phyloP scores from a whole-genome alignment of 2,113 vertebrate genomes.

The Chascanopsetta lugubris region DNA sequence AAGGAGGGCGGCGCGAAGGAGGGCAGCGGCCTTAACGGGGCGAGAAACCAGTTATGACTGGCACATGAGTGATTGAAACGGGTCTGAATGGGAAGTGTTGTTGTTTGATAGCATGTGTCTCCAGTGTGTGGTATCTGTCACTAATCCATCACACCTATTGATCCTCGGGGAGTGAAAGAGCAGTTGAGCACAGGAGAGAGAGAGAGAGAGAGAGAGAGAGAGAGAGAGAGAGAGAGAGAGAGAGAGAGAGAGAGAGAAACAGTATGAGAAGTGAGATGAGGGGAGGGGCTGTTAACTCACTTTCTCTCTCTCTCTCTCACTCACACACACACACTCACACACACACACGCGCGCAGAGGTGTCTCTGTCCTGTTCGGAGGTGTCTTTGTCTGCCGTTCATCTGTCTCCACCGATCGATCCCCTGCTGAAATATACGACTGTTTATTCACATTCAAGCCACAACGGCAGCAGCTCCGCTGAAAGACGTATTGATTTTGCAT shows the following conservation, averaged over 20 bases:
- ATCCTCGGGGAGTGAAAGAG: conserved; percentile 58
- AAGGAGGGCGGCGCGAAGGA: conserved; percentile 6
- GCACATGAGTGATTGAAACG: conserved; percentile 59
- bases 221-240: neutral
- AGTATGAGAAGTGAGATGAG: too few species aligned
- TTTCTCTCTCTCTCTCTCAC: too few species aligned
- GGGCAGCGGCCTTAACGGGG: conserved; percentile 9
- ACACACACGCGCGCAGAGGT: conserved; percentile 24
- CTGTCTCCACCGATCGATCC: conserved; percentile 73
- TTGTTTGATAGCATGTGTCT: conserved; percentile 62
- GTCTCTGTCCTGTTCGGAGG: conserved; percentile 50
- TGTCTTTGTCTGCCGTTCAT: conserved; percentile 70
- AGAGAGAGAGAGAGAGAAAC: too few species aligned
- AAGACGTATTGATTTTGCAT: conserved; percentile 72
- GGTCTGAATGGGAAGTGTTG: conserved; percentile 59
- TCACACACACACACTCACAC: conserved; percentile 2
- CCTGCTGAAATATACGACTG: conserved; percentile 70
- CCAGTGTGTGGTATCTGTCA: conserved; percentile 60
- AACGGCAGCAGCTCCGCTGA: conserved; percentile 61
- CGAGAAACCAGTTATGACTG: conserved; percentile 49
- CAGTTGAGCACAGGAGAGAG: conserved; percentile 28
- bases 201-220: conserved; percentile 23
- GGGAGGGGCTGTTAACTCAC: too few species aligned
- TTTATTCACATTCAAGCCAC: conserved; percentile 78
- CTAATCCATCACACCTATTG: conserved; percentile 75